Evolutionary conservation across 2,888 invertebrate species (phyloP).

Genomic region (Troides aeacus): DNA sequence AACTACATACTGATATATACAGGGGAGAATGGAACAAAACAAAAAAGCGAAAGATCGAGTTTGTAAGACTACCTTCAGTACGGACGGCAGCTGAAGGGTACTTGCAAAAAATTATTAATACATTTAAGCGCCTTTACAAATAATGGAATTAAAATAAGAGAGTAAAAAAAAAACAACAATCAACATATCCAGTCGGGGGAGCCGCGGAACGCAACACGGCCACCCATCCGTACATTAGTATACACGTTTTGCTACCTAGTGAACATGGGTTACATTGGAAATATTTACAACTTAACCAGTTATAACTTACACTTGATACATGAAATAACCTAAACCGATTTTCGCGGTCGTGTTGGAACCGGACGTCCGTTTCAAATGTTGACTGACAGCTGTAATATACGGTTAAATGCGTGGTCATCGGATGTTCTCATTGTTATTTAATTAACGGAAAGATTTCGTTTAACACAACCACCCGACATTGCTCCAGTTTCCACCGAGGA

Average conservation of each 20-base stretch:
- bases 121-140: neutral
- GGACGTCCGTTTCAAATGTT: no score
- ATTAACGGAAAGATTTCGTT: no score
- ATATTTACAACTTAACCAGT: conserved; percentile 1
- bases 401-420: no score
- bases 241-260: neutral
- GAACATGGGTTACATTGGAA: neutral
- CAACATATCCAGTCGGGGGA: neutral
- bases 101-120: neutral
- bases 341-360: no score
- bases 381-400: no score
- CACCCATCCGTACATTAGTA: neutral
- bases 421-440: no score
- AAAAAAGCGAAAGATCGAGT: no score
- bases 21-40: no score
- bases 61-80: neutral
- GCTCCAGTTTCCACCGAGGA: no score
- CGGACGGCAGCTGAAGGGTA: neutral
- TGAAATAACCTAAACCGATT: no score
- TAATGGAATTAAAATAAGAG: conserved; percentile 7
- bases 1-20: no score
- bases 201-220: neutral
- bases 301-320: neutral
- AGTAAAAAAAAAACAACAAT: neutral
- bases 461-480: no score